Conservation (phyloP, 2,888 invertebrate genomes). For the Pseudococcus jackbeardsleyi region DNA sequence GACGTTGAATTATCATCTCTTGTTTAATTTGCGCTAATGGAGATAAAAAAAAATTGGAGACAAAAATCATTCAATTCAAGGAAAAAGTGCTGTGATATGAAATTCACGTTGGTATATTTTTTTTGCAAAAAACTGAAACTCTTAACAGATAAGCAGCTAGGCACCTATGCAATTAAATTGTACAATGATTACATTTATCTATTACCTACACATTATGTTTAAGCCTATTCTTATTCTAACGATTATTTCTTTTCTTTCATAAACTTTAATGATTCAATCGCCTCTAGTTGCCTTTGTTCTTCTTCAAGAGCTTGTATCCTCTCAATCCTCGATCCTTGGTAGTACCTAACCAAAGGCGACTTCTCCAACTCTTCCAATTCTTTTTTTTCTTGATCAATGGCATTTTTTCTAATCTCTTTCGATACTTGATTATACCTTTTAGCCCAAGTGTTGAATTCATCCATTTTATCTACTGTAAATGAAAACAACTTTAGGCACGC, state of each 20-base stretch:
- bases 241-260: neutral
- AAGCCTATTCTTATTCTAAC: too few relatives aligned
- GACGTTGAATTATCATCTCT: too few relatives aligned
- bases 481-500: neutral
- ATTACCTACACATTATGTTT: too few relatives aligned
- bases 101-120: too few relatives aligned
- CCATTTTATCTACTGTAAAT: slow-evolving; percentile 19
- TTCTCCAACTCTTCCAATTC: slow-evolving; percentile 36
- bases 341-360: slow-evolving; percentile 33
- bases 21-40: too few relatives aligned
- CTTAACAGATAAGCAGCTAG: too few relatives aligned
- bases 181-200: too few relatives aligned
- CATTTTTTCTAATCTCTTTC: slow-evolving; percentile 56
- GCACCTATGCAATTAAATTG: too few relatives aligned
- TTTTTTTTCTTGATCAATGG: slow-evolving; percentile 43
- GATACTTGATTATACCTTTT: slow-evolving; percentile 17
- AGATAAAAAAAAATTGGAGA: too few relatives aligned
- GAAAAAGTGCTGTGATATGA: too few relatives aligned
- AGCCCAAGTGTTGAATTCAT: slow-evolving; percentile 44
- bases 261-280: slow-evolving; percentile 1
- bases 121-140: too few relatives aligned
- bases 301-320: slow-evolving; percentile 41
- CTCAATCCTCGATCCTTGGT: slow-evolving; percentile 6
- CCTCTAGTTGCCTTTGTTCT: slow-evolving; percentile 40
- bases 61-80: too few relatives aligned